Evolutionary conservation across 2,113 vertebrate genomes (phyloP).

Genomic region (Mobula birostris): DNA sequence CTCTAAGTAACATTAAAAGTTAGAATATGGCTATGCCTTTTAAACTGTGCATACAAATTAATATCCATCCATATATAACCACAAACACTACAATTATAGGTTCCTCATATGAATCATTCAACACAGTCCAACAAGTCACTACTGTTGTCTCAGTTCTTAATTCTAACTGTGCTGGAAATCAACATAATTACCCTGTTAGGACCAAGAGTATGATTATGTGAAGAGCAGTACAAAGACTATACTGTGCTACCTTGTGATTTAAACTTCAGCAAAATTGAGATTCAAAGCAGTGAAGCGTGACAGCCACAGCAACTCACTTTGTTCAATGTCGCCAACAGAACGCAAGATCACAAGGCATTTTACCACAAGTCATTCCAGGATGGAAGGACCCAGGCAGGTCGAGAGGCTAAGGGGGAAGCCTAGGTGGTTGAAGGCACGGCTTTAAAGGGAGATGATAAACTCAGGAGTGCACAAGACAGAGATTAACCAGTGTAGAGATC

Average conservation of each 20-base stretch:
- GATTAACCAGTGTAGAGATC: too few species aligned
- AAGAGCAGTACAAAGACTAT: not conserved
- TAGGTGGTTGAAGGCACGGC: too few species aligned
- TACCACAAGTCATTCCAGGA: too few species aligned
- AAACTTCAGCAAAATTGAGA: not conserved
- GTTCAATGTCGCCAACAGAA: too few species aligned
- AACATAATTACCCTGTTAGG: slow-evolving; percentile 10
- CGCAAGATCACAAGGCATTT: too few species aligned
- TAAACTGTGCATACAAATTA: too few species aligned
- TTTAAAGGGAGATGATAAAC: too few species aligned
- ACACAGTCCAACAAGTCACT: slow-evolving; percentile 2
- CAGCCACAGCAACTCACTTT: not conserved
- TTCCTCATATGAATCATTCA: not conserved
- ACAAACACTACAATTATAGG: not conserved
- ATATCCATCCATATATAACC: not conserved
- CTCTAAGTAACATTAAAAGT: not conserved
- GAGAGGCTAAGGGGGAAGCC: too few species aligned
- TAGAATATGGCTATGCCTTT: too few species aligned
- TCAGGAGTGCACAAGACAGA: too few species aligned
- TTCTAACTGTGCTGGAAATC: slow-evolving; percentile 18
- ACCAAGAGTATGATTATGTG: not conserved
- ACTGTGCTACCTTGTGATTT: not conserved
- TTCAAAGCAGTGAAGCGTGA: not conserved
- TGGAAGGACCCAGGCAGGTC: too few species aligned
- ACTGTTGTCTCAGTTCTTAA: not conserved